Base-by-base conservation (phyloP, 2,113 vertebrate species). In the Python bivittatus region DNA sequence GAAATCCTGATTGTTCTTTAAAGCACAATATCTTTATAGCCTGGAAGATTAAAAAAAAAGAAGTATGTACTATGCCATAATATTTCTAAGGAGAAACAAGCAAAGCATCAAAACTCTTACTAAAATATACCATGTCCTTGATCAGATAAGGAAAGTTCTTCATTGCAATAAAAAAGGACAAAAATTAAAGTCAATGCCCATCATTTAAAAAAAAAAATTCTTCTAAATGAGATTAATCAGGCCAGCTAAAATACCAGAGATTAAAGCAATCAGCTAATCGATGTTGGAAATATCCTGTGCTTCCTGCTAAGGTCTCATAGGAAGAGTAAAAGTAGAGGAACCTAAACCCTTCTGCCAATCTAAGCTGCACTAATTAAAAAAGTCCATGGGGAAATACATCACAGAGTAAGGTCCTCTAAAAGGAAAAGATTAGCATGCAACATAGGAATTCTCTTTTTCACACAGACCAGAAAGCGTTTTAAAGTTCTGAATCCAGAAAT, bases 281-380 rank as follows among this genome's bases (percentile, higher is more conserved):
- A 1, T 93, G 86, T 0, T 20, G 91, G 86, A 58, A 29, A 57
- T 89, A 52, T 57, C 7, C 20, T 91, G 56, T 33, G 2, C 4
- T 72, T 94, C 13, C 83, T 91, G 88, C 0, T 0, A 89, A 38
- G 91, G 1, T 4, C 58, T 38, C 9, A 0, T 72, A 85, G 13
- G 61, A 58, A 64, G 1, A 6, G 61, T 68, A 56, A 54, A 60
- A 60, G 38, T 0, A 0, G 0, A 61, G 8, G 1, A 91, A 85
- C 29, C 20, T 57, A 52, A n/a, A 1, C 5, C 33, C 0, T 5
- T 88, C 56, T 1, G 0, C 11, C 1, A 0, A 0, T 0, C 56
- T 58, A 33, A 79, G 86, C n/a, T 20, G 60, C 64, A 92, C 33
- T 15, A 42, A 84, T 88, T 92, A 88, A 17, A 84, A 33, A 84